A percentile compares a stretch with the other conserved stretches of the same genome.
phyloP scores from a whole-genome alignment of 2,797 vertebrate species.

The Gymnopithys bicolor region DNA sequence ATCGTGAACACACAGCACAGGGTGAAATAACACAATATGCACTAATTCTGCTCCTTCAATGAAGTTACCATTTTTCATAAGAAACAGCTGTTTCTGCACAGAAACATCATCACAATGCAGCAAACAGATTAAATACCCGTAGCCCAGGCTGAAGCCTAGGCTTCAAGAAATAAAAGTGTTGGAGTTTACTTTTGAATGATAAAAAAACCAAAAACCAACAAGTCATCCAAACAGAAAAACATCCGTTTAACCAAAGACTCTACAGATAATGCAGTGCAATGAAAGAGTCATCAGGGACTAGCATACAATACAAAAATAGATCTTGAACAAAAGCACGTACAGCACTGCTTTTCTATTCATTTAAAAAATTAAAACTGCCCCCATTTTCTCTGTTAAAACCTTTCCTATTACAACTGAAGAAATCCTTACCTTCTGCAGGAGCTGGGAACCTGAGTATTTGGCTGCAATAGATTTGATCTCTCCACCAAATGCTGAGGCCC shows the following conservation, averaged over 20 bases:
- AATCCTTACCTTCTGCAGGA: constrained; percentile 95
- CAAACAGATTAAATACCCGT: constrained; percentile 15
- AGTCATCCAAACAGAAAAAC: constrained; percentile 72
- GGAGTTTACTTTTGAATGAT: constrained; percentile 55
- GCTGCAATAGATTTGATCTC: constrained; percentile 99
- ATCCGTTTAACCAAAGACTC: constrained; percentile 60
- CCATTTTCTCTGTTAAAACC: constrained; percentile 75
- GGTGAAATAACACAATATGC: constrained; percentile 35
- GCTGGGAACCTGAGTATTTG: constrained; percentile 98
- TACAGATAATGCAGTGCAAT: constrained; percentile 38
- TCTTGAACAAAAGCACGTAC: constrained; percentile 30
- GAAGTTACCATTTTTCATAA: constrained; percentile 67
- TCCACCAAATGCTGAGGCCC: constrained; percentile 98
- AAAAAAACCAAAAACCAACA: not conserved
- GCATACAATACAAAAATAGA: constrained; percentile 52
- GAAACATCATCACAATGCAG: constrained; percentile 37
- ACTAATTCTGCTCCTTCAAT: constrained; percentile 43
- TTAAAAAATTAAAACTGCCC: constrained; percentile 73
- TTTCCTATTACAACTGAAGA: constrained; percentile 29
- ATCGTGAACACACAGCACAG: not conserved
- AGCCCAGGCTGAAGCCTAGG: constrained; percentile 51
- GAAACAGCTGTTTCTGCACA: constrained; percentile 61
- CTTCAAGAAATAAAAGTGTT: constrained; percentile 51
- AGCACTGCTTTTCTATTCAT: constrained; percentile 56
- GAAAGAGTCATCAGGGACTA: constrained; percentile 41